Base-by-base conservation (phyloP, 2,797 vertebrate genomes). In the Rhinatrema bivittatum region DNA sequence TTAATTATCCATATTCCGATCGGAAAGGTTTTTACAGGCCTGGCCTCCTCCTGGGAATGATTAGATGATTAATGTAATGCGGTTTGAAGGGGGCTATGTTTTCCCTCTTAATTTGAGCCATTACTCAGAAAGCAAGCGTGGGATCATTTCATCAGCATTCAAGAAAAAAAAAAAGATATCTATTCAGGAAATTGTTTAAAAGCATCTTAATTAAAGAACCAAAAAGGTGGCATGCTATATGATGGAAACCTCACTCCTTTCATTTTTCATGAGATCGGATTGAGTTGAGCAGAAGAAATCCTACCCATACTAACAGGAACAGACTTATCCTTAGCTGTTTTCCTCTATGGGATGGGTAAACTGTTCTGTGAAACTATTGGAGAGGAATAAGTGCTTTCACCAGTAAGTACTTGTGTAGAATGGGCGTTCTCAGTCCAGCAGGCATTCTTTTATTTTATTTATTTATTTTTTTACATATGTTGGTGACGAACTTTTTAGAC, bases 61-160 rank as follows among this genome's bases (percentile, higher is more conserved):
- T 90, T 89, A 89, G 79, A 77, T 81, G 81, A 79, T 94, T 94
- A 94, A 86, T 88, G 78, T 88, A 87, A 93, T 91, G 85, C 77
- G 67, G 73, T 85, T 86, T 91, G 86, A 89, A 93, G 91, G 84
- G n/a, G 90, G 77, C 84, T 82, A 70, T 87, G 87, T 89, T 90
- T 90, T 84, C 85, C 82, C 85, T 86, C 84, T 89, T 92, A 86
- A 90, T 91, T 91, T 89, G 82, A 82, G 78, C 88, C 87, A 91
- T 95, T 93, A 95, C 79, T 74, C 70, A 46, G 54, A 81, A 90
- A 88, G 91, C 86, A 87, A 93, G 91, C 87, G 85, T 84, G 85
- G 87, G 79, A 86, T 82, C 72, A 74, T 73, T 82, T 86, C 85
- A 76, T 79, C 76, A 74, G 84, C 82, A 67, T 60, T 66, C 64